These are phyloP conservation scores for Vidua chalybeata DNA, from an alignment of 2,113 vertebrate species.

Conservation along the genomic window DNA sequence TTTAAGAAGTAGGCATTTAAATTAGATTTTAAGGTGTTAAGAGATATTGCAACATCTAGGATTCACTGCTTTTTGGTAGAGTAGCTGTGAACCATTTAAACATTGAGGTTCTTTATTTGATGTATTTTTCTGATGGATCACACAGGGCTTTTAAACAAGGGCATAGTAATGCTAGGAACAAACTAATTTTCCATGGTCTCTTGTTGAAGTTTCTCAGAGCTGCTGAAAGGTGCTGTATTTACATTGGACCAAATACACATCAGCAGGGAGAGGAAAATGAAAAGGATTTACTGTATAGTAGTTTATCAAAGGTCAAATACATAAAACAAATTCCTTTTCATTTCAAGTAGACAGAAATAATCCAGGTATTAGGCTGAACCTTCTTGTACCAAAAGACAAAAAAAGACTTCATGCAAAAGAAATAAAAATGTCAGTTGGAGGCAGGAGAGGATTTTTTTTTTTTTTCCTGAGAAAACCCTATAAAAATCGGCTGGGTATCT, in stretches of 20 bases:
- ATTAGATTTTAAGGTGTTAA: not conserved
- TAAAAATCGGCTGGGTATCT: not conserved
- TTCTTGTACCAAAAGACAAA: slow-evolving; percentile 9
- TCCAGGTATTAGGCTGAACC: not conserved
- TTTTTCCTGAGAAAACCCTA: not conserved
- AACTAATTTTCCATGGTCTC: slow-evolving; percentile 42
- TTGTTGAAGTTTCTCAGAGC: slow-evolving; percentile 22
- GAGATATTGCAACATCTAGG: not conserved
- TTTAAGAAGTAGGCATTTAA: not conserved
- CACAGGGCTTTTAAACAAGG: slow-evolving; percentile 32
- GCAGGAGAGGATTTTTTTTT: not conserved
- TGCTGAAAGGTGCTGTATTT: slow-evolving; percentile 33
- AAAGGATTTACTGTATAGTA: slow-evolving; percentile 59
- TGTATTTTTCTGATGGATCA: slow-evolving; percentile 10
- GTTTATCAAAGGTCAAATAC: slow-evolving; percentile 69
- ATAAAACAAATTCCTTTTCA: slow-evolving; percentile 66
- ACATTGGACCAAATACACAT: slow-evolving; percentile 17
- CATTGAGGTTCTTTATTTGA: not conserved
- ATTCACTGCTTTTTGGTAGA: not conserved
- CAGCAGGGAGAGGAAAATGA: slow-evolving; percentile 43
- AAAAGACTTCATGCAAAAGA: not conserved
- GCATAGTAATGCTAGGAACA: not conserved
- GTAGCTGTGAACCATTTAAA: slow-evolving; percentile 12
- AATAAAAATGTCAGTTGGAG: slow-evolving; percentile 52
- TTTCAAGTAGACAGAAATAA: slow-evolving; percentile 62